phyloP scores from a whole-genome alignment of 2,888 invertebrate species.

The Ophion costatus region DNA sequence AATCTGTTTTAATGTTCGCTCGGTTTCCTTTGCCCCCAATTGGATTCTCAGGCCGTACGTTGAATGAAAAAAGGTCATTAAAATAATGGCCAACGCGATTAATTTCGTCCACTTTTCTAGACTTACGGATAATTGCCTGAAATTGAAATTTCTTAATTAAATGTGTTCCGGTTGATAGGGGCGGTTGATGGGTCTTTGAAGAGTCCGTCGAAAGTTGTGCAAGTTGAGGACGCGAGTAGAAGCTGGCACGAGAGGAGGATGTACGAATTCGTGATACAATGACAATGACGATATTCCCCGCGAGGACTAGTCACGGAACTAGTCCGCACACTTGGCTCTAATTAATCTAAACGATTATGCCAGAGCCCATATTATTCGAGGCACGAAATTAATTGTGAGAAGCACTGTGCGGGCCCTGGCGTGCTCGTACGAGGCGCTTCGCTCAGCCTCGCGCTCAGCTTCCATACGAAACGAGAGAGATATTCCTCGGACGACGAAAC shows the following conservation, averaged over 20 bases:
- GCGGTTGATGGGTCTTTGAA: neutral
- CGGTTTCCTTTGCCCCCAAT: too few relatives aligned
- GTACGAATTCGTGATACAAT: slow-evolving; percentile 53
- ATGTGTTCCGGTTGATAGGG: neutral
- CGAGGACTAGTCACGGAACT: slow-evolving; percentile 38
- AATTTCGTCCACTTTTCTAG: too few relatives aligned
- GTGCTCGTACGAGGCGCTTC: slow-evolving; percentile 32
- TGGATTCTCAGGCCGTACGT: too few relatives aligned
- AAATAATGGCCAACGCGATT: too few relatives aligned
- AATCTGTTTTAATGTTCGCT: too few relatives aligned
- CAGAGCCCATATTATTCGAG: slow-evolving; percentile 76
- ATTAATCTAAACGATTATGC: slow-evolving; percentile 81
- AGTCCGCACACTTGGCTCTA: slow-evolving; percentile 74
- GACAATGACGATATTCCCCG: slow-evolving; percentile 51
- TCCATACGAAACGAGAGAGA: slow-evolving; percentile 49
- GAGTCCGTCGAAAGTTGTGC: slow-evolving; percentile 2
- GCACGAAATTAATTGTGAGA: slow-evolving; percentile 78
- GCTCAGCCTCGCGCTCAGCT: neutral
- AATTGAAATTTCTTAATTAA: neutral
- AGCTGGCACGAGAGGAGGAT: slow-evolving; percentile 28
- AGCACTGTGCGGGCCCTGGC: slow-evolving; percentile 42
- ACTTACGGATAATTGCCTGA: too few relatives aligned
- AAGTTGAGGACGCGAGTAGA: neutral
- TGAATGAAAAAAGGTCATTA: too few relatives aligned
- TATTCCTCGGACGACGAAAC: slow-evolving; percentile 64